Percentiles rank a stretch among this genome's conserved stretches.
These are phyloP conservation scores for Syrmaticus mikado DNA, from an alignment of 2,113 vertebrate genomes.

Conservation along the genomic window DNA sequence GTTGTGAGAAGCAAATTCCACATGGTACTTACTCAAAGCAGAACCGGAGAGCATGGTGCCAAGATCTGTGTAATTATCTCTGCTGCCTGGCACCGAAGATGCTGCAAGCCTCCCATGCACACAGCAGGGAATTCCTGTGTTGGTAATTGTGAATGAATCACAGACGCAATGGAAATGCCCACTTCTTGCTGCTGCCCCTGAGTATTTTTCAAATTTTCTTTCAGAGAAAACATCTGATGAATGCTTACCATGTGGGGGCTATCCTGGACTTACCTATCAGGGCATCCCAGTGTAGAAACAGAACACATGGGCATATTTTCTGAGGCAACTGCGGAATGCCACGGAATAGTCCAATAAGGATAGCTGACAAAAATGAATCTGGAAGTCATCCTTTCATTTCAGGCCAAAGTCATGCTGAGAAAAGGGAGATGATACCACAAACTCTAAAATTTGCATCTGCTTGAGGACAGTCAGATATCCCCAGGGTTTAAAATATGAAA, in stretches of 20 bases:
- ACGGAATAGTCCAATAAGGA: neutral
- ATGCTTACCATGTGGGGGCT: neutral
- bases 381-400: neutral
- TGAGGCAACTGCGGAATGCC: neutral
- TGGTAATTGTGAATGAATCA: conserved; percentile 49
- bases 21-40: conserved; percentile 15
- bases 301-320: conserved; percentile 12
- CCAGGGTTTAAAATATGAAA: neutral
- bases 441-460: neutral
- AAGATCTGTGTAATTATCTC: conserved; percentile 54
- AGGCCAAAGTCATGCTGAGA: conserved; percentile 5
- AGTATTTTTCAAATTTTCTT: conserved; percentile 17
- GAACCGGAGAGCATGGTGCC: conserved; percentile 3
- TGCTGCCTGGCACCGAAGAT: conserved; percentile 34
- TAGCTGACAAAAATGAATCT: neutral
- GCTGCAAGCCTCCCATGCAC: neutral
- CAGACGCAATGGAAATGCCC: conserved; percentile 13
- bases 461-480: neutral
- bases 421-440: neutral
- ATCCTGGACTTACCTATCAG: neutral
- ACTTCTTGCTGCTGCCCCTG: neutral
- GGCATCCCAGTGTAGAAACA: neutral
- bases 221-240: neutral
- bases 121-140: conserved; percentile 53
- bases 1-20: conserved; percentile 28